Percentiles rank a stretch among this genome's conserved stretches.
Evolutionary conservation across 2,797 vertebrate genomes (phyloP).

Genomic region (Coregonus ussuriensis): DNA sequence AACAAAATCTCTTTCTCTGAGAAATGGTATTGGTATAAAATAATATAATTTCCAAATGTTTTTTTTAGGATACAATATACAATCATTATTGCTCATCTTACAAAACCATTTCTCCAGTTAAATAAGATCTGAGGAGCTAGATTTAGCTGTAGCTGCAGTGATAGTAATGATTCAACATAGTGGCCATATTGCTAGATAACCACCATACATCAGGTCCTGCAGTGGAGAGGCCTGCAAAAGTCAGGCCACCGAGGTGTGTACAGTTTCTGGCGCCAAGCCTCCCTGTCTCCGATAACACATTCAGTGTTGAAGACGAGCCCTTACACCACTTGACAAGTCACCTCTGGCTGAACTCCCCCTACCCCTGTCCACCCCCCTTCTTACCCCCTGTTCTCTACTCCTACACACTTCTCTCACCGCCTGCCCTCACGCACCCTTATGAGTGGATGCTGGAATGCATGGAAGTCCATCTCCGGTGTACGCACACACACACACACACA

Average conservation of each 20-base stretch:
- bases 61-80: too few species aligned
- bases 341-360: conserved; percentile 15
- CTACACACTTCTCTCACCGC: background rate
- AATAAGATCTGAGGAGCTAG: background rate
- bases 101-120: background rate
- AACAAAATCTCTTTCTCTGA: too few species aligned
- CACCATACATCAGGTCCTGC: background rate
- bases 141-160: background rate
- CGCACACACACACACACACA: conserved; percentile 11
- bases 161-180: background rate
- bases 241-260: background rate
- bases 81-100: too few species aligned
- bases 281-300: conserved; percentile 1
- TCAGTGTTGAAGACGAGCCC: conserved; percentile 3
- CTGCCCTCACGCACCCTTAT: background rate
- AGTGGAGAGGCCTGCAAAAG: background rate
- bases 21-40: too few species aligned
- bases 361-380: background rate
- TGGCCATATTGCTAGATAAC: conserved; percentile 1
- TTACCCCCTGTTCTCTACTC: conserved; percentile 3
- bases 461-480: background rate
- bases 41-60: too few species aligned
- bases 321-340: conserved; percentile 11
- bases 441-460: background rate
- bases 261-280: background rate